phyloP scores from a whole-genome alignment of 1,140 invertebrate species.

The Nephotettix cincticeps region DNA sequence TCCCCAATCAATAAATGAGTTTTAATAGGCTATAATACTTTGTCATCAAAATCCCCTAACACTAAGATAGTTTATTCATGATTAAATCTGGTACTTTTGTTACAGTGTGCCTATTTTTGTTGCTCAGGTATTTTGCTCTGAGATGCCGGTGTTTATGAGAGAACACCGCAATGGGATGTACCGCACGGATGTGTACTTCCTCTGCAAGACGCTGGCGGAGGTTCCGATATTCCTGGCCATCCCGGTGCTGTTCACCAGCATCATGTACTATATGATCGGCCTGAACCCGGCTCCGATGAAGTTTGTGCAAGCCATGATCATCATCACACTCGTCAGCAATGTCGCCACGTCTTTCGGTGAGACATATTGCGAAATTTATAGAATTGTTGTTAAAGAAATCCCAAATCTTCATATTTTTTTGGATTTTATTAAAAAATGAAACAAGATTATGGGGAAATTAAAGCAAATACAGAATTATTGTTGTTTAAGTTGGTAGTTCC shows the following conservation, averaged over 20 bases:
- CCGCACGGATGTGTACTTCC: slow-evolving; percentile 88
- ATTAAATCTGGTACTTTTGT: too few relatives aligned
- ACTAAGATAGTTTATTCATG: too few relatives aligned
- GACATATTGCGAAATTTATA: slow-evolving; percentile 28
- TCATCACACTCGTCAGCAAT: slow-evolving; percentile 83
- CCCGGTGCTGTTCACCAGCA: slow-evolving; percentile 78
- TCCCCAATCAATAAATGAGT: too few relatives aligned
- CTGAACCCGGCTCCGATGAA: slow-evolving; percentile 67
- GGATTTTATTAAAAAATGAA: too few relatives aligned
- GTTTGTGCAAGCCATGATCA: slow-evolving; percentile 72
- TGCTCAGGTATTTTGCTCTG: slow-evolving; percentile 85
- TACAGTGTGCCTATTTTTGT: slow-evolving; percentile 26
- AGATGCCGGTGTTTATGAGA: slow-evolving; percentile 87
- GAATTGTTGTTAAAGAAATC: background rate
- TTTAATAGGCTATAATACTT: too few relatives aligned
- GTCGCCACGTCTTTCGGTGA: slow-evolving; percentile 90
- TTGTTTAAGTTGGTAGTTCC: too few relatives aligned
- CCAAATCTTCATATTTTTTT: too few relatives aligned
- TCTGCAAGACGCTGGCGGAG: slow-evolving; percentile 89
- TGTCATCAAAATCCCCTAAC: too few relatives aligned
- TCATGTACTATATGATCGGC: slow-evolving; percentile 87
- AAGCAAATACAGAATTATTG: too few relatives aligned
- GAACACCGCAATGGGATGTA: slow-evolving; percentile 93
- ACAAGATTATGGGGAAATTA: too few relatives aligned
- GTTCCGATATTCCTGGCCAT: slow-evolving; percentile 78